Percentiles rank a stretch among this genome's conserved stretches.
Conservation (phyloP, 2,797 vertebrate species). For the Cirrhinus molitorella region DNA sequence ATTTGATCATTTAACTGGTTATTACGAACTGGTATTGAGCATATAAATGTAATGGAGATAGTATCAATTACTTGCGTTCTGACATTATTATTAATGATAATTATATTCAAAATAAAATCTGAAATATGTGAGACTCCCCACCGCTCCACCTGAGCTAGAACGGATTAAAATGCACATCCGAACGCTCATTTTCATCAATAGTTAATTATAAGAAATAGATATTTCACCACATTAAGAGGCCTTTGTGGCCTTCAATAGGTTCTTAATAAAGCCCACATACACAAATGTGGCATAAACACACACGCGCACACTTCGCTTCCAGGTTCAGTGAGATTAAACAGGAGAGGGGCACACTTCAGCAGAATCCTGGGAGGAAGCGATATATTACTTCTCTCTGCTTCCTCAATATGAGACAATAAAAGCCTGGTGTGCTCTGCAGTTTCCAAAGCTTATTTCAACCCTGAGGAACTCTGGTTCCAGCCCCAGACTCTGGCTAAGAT, state of each 20-base stretch:
- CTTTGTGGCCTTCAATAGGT: background rate
- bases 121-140: slow-evolving; percentile 10
- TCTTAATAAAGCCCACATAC: slow-evolving; percentile 36
- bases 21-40: slow-evolving; percentile 5
- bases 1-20: slow-evolving; percentile 26
- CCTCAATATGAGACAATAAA: slow-evolving; percentile 75
- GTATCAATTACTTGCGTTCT: slow-evolving; percentile 27
- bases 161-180: slow-evolving; percentile 27
- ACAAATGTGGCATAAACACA: slow-evolving; percentile 23
- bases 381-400: slow-evolving; percentile 74
- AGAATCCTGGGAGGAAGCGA: slow-evolving; percentile 67
- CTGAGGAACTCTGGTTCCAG: slow-evolving; percentile 53
- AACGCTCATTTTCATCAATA: slow-evolving; percentile 45
- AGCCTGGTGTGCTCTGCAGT: slow-evolving; percentile 51
- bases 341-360: slow-evolving; percentile 58
- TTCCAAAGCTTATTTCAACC: slow-evolving; percentile 52
- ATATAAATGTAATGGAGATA: slow-evolving; percentile 24
- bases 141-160: slow-evolving; percentile 11
- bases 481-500: slow-evolving; percentile 19
- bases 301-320: slow-evolving; percentile 14
- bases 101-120: slow-evolving; percentile 20
- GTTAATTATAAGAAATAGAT: slow-evolving; percentile 48
- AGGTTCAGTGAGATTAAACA: slow-evolving; percentile 56
- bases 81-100: slow-evolving; percentile 34
- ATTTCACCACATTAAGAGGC: slow-evolving; percentile 29